Percentiles rank a stretch among this genome's conserved stretches.
Conservation (phyloP, 2,113 vertebrate genomes). For the Scomber colias region DNA sequence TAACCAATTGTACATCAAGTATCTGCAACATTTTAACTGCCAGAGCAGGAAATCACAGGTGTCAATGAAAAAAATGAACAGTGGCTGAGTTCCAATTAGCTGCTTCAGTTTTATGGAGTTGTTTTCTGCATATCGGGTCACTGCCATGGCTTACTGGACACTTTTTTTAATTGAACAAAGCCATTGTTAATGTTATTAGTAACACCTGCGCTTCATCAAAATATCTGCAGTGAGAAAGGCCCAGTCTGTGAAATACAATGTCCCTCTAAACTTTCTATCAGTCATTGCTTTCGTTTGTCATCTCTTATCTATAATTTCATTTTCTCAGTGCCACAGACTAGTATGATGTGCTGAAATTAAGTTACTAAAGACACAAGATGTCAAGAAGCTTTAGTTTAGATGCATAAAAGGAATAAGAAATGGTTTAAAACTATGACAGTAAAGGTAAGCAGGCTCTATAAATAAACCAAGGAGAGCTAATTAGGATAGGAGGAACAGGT, state of each 20-base stretch:
- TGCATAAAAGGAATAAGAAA: background rate
- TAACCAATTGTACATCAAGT: background rate
- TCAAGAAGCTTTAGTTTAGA: background rate
- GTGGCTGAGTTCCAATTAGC: background rate
- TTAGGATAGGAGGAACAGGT: background rate
- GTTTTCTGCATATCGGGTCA: background rate
- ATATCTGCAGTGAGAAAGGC: too few species aligned
- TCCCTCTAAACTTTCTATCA: background rate
- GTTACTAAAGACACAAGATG: background rate
- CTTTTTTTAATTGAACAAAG: background rate
- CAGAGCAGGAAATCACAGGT: too few species aligned
- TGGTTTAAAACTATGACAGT: background rate
- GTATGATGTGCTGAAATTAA: slow-evolving; percentile 15
- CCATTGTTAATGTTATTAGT: background rate
- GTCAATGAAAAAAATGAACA: too few species aligned
- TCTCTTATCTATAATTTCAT: background rate
- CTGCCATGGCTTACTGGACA: background rate
- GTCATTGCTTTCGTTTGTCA: background rate
- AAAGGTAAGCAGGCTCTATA: background rate
- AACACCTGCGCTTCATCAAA: too few species aligned
- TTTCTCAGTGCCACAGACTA: background rate
- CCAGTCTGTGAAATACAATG: too few species aligned
- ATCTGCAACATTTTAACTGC: too few species aligned
- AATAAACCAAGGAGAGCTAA: background rate
- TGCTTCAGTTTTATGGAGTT: background rate